Evolutionary conservation across 2,888 invertebrate genomes (phyloP).

Genomic region (Scrobipalpa costella): DNA sequence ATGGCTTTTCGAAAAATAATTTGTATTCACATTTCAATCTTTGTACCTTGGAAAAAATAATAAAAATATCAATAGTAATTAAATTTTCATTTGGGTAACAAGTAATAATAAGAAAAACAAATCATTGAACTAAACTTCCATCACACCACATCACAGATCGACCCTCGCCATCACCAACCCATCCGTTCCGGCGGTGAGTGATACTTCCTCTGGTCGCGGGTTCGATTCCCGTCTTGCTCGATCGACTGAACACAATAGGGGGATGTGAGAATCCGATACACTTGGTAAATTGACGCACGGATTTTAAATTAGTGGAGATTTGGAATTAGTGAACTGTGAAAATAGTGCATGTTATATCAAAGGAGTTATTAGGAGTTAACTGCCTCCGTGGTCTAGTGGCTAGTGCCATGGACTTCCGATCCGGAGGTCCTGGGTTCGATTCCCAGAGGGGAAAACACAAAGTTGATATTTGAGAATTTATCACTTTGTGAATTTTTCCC

Average conservation of each 20-base stretch:
- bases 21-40: too few relatives aligned
- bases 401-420: too few relatives aligned
- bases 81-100: too few relatives aligned
- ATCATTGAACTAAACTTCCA: constrained; percentile 4
- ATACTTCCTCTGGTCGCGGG: constrained; percentile 20
- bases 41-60: background rate
- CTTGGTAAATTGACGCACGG: background rate
- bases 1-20: too few relatives aligned
- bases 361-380: background rate
- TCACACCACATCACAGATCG: constrained; percentile 1
- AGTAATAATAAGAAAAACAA: background rate
- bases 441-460: too few relatives aligned
- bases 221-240: constrained; percentile 22
- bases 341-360: background rate
- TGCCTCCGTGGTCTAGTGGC: too few relatives aligned
- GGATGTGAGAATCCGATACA: constrained; percentile 21
- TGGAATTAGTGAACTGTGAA: constrained; percentile 2
- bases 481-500: too few relatives aligned
- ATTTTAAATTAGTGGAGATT: constrained; percentile 3
- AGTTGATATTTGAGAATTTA: too few relatives aligned
- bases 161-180: background rate
- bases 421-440: too few relatives aligned
- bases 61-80: background rate
- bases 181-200: constrained; percentile 13
- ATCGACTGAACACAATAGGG: constrained; percentile 18